Evolutionary conservation across 92 coral and sea anemone genomes (phyloP).

Genomic region (Parazoanthus swiftii): DNA sequence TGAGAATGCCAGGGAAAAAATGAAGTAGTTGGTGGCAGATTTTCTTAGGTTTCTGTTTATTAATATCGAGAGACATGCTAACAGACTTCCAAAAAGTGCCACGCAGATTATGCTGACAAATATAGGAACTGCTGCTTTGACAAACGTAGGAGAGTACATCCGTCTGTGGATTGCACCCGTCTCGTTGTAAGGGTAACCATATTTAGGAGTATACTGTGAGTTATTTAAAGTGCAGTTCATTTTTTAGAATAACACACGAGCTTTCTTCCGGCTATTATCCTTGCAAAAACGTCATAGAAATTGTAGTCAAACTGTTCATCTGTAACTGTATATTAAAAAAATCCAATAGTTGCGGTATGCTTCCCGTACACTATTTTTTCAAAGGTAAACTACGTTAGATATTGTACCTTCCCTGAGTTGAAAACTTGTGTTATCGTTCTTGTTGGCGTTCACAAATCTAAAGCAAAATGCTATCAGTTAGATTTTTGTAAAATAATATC

Average conservation of each 20-base stretch:
- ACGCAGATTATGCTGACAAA: slow-evolving; percentile 48
- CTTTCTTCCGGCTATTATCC: neutral
- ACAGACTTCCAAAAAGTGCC: slow-evolving; percentile 65
- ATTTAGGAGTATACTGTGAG: neutral
- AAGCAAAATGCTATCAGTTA: too few species aligned
- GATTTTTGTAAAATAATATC: neutral
- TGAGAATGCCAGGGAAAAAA: slow-evolving; percentile 77
- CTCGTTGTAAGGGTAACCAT: neutral
- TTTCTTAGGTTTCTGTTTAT: slow-evolving; percentile 57
- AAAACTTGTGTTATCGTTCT: neutral
- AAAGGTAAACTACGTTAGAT: neutral
- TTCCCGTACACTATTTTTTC: neutral
- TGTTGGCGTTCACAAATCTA: neutral
- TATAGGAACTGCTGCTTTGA: slow-evolving; percentile 5
- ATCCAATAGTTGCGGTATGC: neutral
- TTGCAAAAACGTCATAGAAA: neutral
- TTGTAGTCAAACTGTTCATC: neutral
- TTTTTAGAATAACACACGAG: neutral
- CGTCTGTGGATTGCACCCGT: neutral
- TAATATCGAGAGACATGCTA: slow-evolving; percentile 61
- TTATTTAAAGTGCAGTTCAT: slow-evolving; percentile 4
- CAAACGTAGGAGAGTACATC: neutral
- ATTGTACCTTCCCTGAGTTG: neutral
- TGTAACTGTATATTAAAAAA: neutral
- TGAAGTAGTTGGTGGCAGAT: slow-evolving; percentile 62